These are phyloP conservation scores for Choloepus hoffmanni DNA, from an alignment of 2,113 vertebrate species.

Conservation along the genomic window DNA sequence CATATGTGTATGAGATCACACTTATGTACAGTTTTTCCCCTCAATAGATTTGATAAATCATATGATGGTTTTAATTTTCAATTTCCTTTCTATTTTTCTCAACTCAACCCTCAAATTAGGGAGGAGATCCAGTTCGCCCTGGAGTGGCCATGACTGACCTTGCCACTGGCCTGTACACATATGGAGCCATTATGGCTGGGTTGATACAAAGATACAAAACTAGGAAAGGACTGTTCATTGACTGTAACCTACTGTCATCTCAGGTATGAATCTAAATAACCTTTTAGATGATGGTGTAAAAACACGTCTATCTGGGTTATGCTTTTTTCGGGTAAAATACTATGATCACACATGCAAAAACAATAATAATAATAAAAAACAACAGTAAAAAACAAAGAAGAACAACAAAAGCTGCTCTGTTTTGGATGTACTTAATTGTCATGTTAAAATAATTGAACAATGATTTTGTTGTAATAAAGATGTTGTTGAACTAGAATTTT, in stretches of 20 bases:
- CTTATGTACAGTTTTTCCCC: background rate
- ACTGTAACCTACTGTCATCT: conserved; percentile 96
- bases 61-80: conserved; percentile 45
- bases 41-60: conserved; percentile 32
- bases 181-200: conserved; percentile 95
- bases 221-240: conserved; percentile 92
- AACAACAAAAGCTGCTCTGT: background rate
- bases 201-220: conserved; percentile 92
- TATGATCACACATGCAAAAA: conserved; percentile 17
- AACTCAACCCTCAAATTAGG: conserved; percentile 84
- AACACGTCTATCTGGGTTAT: background rate
- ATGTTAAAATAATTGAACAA: background rate
- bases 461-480: conserved; percentile 32
- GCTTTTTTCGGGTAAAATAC: conserved; percentile 25
- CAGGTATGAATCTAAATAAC: conserved; percentile 88
- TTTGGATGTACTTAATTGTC: background rate
- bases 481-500: conserved; percentile 45
- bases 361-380: background rate
- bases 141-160: conserved; percentile 98
- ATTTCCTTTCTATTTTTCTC: conserved; percentile 33
- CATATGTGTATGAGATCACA: background rate
- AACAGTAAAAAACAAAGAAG: background rate
- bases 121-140: conserved; percentile 93
- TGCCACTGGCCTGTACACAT: conserved; percentile 93
- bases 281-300: background rate